Conservation (phyloP, 2,113 vertebrate genomes). For the Sterrhoptilus dennistouni region DNA sequence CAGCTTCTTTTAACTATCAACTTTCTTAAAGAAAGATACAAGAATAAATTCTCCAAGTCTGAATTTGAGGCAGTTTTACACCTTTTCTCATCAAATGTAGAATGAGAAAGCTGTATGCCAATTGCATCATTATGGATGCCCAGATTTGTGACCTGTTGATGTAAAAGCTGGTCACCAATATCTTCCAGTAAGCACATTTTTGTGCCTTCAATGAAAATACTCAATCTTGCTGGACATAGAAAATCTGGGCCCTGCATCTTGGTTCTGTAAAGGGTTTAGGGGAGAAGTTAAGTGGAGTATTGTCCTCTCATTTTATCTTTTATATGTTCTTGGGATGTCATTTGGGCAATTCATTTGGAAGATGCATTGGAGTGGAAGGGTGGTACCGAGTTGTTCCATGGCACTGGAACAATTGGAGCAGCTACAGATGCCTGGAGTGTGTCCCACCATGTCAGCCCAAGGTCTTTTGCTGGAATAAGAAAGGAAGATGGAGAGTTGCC, state of each 20-base stretch:
- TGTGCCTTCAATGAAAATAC: background rate
- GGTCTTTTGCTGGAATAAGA: background rate
- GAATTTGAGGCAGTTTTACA: background rate
- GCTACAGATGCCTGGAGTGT: rapidly evolving
- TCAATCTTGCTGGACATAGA: background rate
- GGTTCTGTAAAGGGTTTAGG: background rate
- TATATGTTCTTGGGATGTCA: background rate
- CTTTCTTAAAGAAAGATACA: background rate
- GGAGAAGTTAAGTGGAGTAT: background rate
- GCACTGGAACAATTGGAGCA: background rate
- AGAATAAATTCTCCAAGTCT: background rate
- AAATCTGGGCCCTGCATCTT: background rate
- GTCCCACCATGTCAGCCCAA: background rate
- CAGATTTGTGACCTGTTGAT: background rate
- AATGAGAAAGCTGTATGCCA: background rate
- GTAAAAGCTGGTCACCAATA: background rate
- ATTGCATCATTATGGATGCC: background rate
- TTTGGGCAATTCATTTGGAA: background rate
- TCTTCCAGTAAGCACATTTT: background rate
- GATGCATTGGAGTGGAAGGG: background rate
- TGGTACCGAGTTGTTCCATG: background rate
- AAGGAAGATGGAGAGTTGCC: background rate
- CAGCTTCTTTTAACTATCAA: background rate
- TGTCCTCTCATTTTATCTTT: background rate
- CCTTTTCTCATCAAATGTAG: background rate